Conservation (phyloP, 2,888 invertebrate species). For the Dryobota labecula region DNA sequence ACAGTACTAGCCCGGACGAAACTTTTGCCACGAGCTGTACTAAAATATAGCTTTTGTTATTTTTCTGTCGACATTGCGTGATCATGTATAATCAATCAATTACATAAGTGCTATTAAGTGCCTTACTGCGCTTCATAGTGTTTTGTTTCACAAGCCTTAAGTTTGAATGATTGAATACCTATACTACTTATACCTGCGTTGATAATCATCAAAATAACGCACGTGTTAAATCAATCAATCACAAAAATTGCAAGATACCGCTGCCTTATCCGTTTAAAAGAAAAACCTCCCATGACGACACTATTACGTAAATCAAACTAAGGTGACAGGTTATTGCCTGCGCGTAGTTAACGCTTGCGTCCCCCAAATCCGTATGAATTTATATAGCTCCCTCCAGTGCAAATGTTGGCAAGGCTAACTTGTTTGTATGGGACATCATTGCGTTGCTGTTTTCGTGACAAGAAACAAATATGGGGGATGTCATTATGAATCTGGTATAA, state of each 20-base stretch:
- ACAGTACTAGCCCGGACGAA: no score
- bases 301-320: slow-evolving; percentile 74
- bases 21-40: not conserved
- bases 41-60: not conserved
- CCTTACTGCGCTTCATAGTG: not conserved
- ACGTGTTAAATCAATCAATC: slow-evolving; percentile 37
- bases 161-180: not conserved
- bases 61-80: not conserved
- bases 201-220: slow-evolving; percentile 5
- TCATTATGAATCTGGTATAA: slow-evolving; percentile 7
- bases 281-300: slow-evolving; percentile 48
- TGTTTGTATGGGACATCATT: slow-evolving; percentile 56
- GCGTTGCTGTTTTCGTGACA: slow-evolving; percentile 45
- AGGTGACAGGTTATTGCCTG: slow-evolving; percentile 77
- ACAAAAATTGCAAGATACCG: slow-evolving; percentile 22
- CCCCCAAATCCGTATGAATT: slow-evolving; percentile 75
- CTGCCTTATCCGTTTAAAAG: slow-evolving; percentile 35
- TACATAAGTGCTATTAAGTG: no score
- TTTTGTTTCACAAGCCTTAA: not conserved
- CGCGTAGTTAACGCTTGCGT: slow-evolving; percentile 75
- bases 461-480: slow-evolving; percentile 19
- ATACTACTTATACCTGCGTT: not conserved
- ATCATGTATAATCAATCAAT: no score
- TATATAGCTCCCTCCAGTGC: slow-evolving; percentile 71
- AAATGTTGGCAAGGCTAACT: slow-evolving; percentile 57